Evolutionary conservation across 2,113 vertebrate genomes (phyloP).

Genomic region (Panthera leo): DNA sequence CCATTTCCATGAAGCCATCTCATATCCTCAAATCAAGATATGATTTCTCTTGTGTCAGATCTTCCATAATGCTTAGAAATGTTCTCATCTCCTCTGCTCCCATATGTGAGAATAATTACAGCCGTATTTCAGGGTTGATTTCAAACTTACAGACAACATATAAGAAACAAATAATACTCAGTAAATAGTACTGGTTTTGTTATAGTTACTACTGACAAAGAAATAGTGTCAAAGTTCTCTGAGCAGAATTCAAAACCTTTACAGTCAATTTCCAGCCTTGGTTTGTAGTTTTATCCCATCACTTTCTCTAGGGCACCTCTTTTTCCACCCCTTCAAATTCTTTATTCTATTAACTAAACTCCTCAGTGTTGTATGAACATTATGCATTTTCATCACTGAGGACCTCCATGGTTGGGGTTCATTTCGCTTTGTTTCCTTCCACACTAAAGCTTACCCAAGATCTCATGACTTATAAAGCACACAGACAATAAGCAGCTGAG

Average conservation of each 20-base stretch:
- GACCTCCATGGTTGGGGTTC: not conserved
- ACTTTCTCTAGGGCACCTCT: not conserved
- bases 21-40: not conserved
- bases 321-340: not conserved
- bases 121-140: not conserved
- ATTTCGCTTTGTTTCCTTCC: not conserved
- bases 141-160: not conserved
- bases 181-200: not conserved
- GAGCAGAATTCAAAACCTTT: not conserved
- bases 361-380: not conserved
- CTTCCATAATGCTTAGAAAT: not conserved
- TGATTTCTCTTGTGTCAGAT: not conserved
- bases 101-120: not conserved
- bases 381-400: not conserved
- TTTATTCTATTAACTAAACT: not conserved
- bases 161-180: not conserved
- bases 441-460: not conserved
- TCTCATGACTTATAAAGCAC: not conserved
- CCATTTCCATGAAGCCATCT: not conserved
- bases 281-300: not conserved
- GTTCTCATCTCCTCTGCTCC: not conserved
- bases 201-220: not conserved
- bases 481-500: not conserved
- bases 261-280: not conserved
- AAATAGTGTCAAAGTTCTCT: not conserved